Base-by-base conservation (phyloP, 1,140 invertebrate genomes). In the Plectrocnemia conspersa region DNA sequence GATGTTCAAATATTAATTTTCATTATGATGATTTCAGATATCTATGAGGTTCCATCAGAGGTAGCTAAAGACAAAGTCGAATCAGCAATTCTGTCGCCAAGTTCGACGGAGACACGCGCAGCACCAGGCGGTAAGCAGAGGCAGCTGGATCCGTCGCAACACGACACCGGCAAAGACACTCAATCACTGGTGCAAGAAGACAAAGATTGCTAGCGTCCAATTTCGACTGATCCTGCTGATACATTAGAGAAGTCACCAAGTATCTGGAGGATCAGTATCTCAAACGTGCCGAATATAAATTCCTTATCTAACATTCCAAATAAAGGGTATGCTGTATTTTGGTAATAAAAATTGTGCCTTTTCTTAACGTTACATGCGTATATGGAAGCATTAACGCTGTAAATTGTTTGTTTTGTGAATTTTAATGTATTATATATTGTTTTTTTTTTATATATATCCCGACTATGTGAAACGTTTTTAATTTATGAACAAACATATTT, bases 151-250 rank as follows among this genome's bases (percentile, higher is more conserved):
- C 89, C 91, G 1, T 81, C 83, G 46, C 77, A 81, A 6, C 78
- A 83, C 19, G 91, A 95, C 66, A 89, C 89, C n/a, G 91, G 90
- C 66, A 91, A 90, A 73, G 92, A 94, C 70, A 95, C 91, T 1
- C 87, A 89, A 68, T 84, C 88, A 66, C 79, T 96, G 52, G 91
- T 94, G 42, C 85, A 88, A 67, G 91, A 93, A 75, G 91, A 93
- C 71, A 69, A 71, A 58, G 63, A 68, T 62, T 73, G 70, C 71
- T 71, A 72, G 70, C 69, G 58, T 47, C 40, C 52, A 33, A 46
- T 41, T 47, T 21, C 35, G 38, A 44, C 61, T 45, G 58, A 33
- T 27, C 52, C 48, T 22, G 48, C 40, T 27, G 22, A 23, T 11
- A 22, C 42, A 40, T 19, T 33, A 6, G 38, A 42, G 10, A 44